A percentile compares a stretch with the other conserved stretches of the same genome.
Evolutionary conservation across 2,113 vertebrate genomes (phyloP).

Genomic region (Clarias batrachus): DNA sequence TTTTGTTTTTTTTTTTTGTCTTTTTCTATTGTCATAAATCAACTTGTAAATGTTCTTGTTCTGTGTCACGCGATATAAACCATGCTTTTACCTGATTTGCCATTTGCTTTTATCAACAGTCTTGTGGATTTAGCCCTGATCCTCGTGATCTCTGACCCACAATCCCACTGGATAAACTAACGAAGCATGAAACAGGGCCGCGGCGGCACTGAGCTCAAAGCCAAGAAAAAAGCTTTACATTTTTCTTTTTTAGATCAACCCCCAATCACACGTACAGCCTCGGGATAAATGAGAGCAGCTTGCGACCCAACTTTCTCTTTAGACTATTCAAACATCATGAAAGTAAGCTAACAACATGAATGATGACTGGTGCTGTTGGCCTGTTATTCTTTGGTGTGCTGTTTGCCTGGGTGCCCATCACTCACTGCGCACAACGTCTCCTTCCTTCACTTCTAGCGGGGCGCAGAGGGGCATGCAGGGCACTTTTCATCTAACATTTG

Average conservation of each 20-base stretch:
- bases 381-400: slow-evolving; percentile 44
- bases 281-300: slow-evolving; percentile 5
- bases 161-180: slow-evolving; percentile 63
- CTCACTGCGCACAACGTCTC: slow-evolving; percentile 33
- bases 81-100: background rate
- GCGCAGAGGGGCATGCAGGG: background rate
- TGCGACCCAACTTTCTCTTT: slow-evolving; percentile 24
- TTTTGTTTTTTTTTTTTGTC: background rate
- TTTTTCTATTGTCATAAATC: background rate
- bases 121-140: slow-evolving; percentile 59
- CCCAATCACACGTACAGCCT: slow-evolving; percentile 9
- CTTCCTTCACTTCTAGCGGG: slow-evolving; percentile 7
- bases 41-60: background rate
- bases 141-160: slow-evolving; percentile 64
- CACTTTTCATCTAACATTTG: slow-evolving; percentile 26
- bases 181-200: slow-evolving; percentile 62
- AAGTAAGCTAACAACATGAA: slow-evolving; percentile 24
- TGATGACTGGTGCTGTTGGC: slow-evolving; percentile 36
- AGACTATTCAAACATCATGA: slow-evolving; percentile 29
- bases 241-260: slow-evolving; percentile 8
- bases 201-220: slow-evolving; percentile 56
- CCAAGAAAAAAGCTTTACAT: background rate
- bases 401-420: slow-evolving; percentile 24
- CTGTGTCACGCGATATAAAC: background rate
- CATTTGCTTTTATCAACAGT: slow-evolving; percentile 54